Evolutionary conservation across 92 coral and sea anemone species (phyloP), one percentile per base, ranked within the genome.

Genomic region (Palythoa heliodiscus): DNA sequence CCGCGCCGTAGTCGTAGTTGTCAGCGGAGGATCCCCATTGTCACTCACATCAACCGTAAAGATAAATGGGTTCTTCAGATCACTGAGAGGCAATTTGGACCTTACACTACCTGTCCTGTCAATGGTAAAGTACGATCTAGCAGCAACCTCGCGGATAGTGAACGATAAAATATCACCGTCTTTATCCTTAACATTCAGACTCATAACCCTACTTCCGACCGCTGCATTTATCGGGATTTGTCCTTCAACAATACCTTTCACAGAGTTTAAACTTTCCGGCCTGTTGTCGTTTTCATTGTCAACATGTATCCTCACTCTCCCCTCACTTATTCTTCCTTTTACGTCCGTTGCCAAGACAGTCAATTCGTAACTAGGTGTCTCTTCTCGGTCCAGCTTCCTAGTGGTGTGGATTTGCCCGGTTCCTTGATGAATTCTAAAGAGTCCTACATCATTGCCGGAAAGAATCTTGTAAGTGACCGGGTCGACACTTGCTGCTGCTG

Each of bases 321-420:
- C 93, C 89, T 88, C 86, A 85, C 94, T 93, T 71, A 90, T 82
- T 66, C 97, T 92, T 50, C 89, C 91, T 52, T 87, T 90, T 40
- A 88, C 77, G 91, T 97, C 99, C 35, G 91, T 91, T 71, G 98
- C 99, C 90, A 89, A 85, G 83, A 97, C 95, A 85, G 78, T 84
- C 9, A 97, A 81, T 5, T 80, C 85, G 85, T 97, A 97, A 15
- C 81, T 89, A 78, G 93, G 55, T 52, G 84, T 66, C 76, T 83
- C 72, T 84, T 97, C 99, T 84, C 87, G 88, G 74, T 97, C 99
- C 67, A 97, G 91, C 70, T 91, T 86, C 85, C 55, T 88, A 4
- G 90, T 82, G 3, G 94, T 91, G 11, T 87, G 80, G 16, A 97
- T 89, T 71, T 82, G 58, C 35, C 99, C 99, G 29, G 89, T 91